Conservation (phyloP, 2,113 vertebrate genomes). For the Gavialis gangeticus region DNA sequence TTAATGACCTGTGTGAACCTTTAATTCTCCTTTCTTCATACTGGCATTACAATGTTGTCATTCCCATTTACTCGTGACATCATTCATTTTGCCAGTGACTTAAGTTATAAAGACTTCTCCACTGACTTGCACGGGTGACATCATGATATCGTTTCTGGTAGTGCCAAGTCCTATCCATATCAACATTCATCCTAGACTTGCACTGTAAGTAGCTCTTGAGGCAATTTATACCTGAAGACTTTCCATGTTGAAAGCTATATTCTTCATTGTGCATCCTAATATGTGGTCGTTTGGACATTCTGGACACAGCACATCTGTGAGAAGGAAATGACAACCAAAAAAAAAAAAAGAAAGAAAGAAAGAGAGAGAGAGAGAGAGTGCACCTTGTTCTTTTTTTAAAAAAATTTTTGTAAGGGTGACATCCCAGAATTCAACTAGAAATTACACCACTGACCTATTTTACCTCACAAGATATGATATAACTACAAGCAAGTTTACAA, state of each 20-base stretch:
- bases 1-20: neutral
- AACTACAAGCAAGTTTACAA: neutral
- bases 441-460: neutral
- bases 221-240: neutral
- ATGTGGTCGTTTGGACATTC: fast-evolving
- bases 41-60: neutral
- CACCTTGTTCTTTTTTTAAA: neutral
- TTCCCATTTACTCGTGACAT: neutral
- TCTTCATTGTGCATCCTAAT: neutral
- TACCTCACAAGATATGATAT: neutral
- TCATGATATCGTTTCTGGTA: neutral
- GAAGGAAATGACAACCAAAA: neutral
- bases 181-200: neutral
- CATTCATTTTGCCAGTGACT: neutral
- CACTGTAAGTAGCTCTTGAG: neutral
- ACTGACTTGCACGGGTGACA: neutral
- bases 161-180: neutral
- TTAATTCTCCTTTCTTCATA: neutral
- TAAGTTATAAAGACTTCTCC: neutral
- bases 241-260: neutral
- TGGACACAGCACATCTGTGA: neutral
- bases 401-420: neutral
- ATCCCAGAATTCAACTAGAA: neutral
- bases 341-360: neutral
- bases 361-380: no score